Conservation (phyloP, 1,140 invertebrate species). For the Drosophila punjabiensis region DNA sequence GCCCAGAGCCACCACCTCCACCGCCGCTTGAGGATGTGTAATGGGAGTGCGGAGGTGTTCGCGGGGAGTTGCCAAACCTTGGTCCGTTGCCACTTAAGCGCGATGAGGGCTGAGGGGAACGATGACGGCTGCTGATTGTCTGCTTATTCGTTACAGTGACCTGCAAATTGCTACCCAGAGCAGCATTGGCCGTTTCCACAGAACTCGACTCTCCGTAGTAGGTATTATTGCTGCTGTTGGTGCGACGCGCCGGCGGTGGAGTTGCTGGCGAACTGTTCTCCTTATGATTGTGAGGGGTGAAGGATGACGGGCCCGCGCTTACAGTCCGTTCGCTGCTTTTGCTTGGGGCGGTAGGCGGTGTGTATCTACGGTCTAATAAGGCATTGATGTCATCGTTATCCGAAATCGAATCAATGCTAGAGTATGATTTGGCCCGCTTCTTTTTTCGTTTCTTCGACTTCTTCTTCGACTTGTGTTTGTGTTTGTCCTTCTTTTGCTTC, state of each 20-base stretch:
- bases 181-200: slow-evolving; percentile 33
- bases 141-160: slow-evolving; percentile 77
- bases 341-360: slow-evolving; percentile 72
- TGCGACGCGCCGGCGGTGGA: slow-evolving; percentile 80
- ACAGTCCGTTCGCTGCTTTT: slow-evolving; percentile 85
- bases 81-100: slow-evolving; percentile 55
- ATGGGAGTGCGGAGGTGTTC: slow-evolving; percentile 76
- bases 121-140: slow-evolving; percentile 59
- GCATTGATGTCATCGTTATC: slow-evolving; percentile 86
- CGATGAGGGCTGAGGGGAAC: slow-evolving; percentile 59
- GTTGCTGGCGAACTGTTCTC: slow-evolving; percentile 87
- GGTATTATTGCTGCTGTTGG: slow-evolving; percentile 60
- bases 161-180: slow-evolving; percentile 62
- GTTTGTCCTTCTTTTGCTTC: slow-evolving; percentile 88
- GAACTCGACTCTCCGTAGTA: slow-evolving; percentile 50
- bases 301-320: slow-evolving; percentile 81
- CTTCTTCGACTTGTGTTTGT: slow-evolving; percentile 88
- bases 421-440: slow-evolving; percentile 88
- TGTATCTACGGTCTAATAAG: slow-evolving; percentile 85
- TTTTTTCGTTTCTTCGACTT: slow-evolving; percentile 90
- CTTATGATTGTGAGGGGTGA: slow-evolving; percentile 73
- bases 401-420: slow-evolving; percentile 88
- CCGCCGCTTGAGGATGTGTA: slow-evolving; percentile 49
- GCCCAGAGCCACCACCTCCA: slow-evolving; percentile 13
- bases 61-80: slow-evolving; percentile 72